Evolutionary conservation across 2,113 vertebrate genomes (phyloP).

Genomic region (Cettia cetti): DNA sequence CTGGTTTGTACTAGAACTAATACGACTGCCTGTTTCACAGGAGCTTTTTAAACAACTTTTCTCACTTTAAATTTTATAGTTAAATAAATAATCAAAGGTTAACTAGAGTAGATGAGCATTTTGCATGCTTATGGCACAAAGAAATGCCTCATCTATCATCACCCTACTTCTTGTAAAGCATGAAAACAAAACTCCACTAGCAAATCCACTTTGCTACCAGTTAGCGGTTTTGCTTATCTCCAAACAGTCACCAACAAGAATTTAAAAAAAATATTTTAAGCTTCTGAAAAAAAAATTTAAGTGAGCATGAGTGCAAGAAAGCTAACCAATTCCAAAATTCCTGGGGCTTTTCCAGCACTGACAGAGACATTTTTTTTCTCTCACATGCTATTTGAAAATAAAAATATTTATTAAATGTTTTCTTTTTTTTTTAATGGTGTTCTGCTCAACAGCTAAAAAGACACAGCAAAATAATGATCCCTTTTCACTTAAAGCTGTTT

Average conservation of each 20-base stretch:
- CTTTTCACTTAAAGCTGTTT: conserved; percentile 34
- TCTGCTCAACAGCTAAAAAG: conserved; percentile 53
- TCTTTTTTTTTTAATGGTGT: not conserved
- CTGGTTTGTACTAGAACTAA: conserved; percentile 7
- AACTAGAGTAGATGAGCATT: not conserved
- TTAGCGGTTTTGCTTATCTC: conserved; percentile 11
- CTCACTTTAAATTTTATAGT: conserved; percentile 58
- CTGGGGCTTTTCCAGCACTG: conserved; percentile 51
- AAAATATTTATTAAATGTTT: conserved; percentile 46
- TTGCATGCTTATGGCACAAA: conserved; percentile 8
- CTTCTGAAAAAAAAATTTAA: conserved; percentile 40
- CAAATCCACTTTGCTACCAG: not conserved
- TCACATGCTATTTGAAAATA: conserved; percentile 70
- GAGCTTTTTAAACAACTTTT: conserved; percentile 42
- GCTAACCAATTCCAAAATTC: conserved; percentile 46
- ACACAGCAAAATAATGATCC: conserved; percentile 53
- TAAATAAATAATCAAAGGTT: conserved; percentile 64
- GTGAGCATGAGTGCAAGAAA: conserved; percentile 65
- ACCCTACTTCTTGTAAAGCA: conserved; percentile 34
- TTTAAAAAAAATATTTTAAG: conserved; percentile 39
- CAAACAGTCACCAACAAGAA: conserved; percentile 30
- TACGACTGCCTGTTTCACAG: conserved; percentile 60
- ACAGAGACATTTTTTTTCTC: conserved; percentile 24
- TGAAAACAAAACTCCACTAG: conserved; percentile 26
- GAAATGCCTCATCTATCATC: conserved; percentile 19